These are phyloP conservation scores for Aplidium turbinatum DNA, from an alignment of 23 tunicate species.

Conservation along the genomic window DNA sequence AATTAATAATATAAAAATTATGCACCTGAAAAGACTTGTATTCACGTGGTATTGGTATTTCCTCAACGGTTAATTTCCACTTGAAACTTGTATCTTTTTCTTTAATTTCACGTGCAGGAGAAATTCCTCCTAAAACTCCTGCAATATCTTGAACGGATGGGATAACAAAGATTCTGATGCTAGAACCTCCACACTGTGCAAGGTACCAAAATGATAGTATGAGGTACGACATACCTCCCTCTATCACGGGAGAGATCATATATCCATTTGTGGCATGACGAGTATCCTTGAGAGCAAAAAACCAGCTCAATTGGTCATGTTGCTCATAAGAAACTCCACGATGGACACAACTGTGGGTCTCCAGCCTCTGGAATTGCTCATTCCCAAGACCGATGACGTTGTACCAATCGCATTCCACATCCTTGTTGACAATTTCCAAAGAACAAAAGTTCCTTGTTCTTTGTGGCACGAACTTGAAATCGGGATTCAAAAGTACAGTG, in stretches of 20 bases:
- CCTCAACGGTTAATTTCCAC: slow-evolving; percentile 20
- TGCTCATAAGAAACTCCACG: background rate
- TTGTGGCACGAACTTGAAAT: background rate
- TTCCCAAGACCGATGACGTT: slow-evolving; percentile 11
- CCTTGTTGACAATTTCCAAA: slow-evolving; percentile 19
- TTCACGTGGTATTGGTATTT: slow-evolving; percentile 26
- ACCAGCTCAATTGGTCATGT: slow-evolving; percentile 8
- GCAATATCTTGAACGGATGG: slow-evolving; percentile 7
- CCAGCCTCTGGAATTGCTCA: slow-evolving; percentile 3
- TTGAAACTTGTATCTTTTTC: background rate
- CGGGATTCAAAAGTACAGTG: slow-evolving; percentile 1
- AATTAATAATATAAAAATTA: no score
- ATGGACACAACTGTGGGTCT: slow-evolving; percentile 14
- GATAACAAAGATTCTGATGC: slow-evolving; percentile 8
- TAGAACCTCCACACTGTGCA: slow-evolving; percentile 27
- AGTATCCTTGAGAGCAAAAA: slow-evolving; percentile 18
- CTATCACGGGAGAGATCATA: slow-evolving; percentile 42
- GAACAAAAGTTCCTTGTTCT: slow-evolving; percentile 29
- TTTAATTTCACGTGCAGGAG: slow-evolving; percentile 1
- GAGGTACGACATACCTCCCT: slow-evolving; percentile 28
- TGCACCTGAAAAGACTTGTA: slow-evolving; percentile 40
- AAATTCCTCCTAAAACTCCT: background rate
- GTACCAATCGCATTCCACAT: slow-evolving; percentile 42
- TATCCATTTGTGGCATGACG: background rate
- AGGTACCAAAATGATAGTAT: slow-evolving; percentile 40